Conservation (phyloP, 2,797 vertebrate species). For the Enteromius argenteus region DNA sequence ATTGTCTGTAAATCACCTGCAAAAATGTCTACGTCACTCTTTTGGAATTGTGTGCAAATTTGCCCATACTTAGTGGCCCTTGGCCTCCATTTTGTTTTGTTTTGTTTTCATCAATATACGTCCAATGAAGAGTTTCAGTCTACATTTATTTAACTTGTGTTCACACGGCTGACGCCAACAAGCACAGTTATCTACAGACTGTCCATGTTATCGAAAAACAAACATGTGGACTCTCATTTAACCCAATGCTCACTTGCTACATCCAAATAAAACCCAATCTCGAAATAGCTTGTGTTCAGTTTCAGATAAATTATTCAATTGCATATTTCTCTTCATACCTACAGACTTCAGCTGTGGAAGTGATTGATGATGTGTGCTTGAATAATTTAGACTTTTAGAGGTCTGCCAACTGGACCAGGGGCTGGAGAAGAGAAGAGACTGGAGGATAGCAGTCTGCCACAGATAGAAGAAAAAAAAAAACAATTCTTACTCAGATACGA, state of each 20-base stretch:
- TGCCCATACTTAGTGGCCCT: too few species aligned
- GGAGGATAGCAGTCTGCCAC: neutral
- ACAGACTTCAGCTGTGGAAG: conserved; percentile 47
- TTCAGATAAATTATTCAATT: conserved; percentile 56
- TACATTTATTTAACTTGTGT: neutral
- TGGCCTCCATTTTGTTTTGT: too few species aligned
- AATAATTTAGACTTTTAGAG: conserved; percentile 50
- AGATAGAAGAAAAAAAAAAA: conserved; percentile 1
- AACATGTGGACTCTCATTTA: neutral
- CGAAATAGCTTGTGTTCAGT: conserved; percentile 48
- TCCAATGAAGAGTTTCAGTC: neutral
- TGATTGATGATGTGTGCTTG: conserved; percentile 50
- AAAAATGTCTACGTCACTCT: too few species aligned
- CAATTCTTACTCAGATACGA: neutral
- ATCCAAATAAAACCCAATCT: conserved; percentile 27
- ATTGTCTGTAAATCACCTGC: too few species aligned
- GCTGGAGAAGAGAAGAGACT: neutral
- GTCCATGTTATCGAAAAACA: conserved; percentile 12
- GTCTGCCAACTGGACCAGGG: conserved; percentile 23
- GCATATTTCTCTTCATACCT: conserved; percentile 51
- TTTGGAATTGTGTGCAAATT: too few species aligned
- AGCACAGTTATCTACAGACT: neutral
- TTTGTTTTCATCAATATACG: neutral
- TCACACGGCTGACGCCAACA: neutral
- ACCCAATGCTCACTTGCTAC: neutral